Conservation (phyloP, 2,113 vertebrate species). For the Epinephelus lanceolatus region DNA sequence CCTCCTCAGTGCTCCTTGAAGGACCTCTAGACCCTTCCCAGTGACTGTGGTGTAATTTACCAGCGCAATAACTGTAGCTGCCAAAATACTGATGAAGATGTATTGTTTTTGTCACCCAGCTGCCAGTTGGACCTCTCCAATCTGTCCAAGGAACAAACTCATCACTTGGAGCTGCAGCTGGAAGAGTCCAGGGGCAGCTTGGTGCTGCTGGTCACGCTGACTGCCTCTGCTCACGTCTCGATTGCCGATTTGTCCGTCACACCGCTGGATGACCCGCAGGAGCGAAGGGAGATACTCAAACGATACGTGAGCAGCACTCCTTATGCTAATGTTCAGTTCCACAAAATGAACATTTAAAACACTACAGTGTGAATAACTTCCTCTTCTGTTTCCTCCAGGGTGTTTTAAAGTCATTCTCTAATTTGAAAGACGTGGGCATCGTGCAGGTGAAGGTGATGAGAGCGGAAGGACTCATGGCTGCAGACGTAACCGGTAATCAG, state of each 20-base stretch:
- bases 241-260: conserved; percentile 90
- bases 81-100: not conserved
- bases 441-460: conserved; percentile 95
- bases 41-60: too few species aligned
- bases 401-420: conserved; percentile 85
- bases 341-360: not conserved
- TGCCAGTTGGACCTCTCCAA: conserved; percentile 92
- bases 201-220: conserved; percentile 93
- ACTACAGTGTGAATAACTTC: not conserved
- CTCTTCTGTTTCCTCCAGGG: conserved; percentile 72
- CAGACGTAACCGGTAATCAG: conserved; percentile 92
- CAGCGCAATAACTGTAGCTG: too few species aligned
- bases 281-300: conserved; percentile 85
- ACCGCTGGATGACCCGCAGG: conserved; percentile 89
- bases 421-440: conserved; percentile 92
- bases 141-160: conserved; percentile 91
- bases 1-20: not conserved
- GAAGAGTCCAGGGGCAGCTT: conserved; percentile 90
- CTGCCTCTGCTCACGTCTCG: conserved; percentile 89
- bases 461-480: conserved; percentile 95
- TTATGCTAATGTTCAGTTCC: not conserved
- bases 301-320: conserved; percentile 88
- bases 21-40: too few species aligned
- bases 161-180: conserved; percentile 89
- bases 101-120: conserved; percentile 75